Percentiles rank a stretch among this genome's conserved stretches.
phyloP scores from a whole-genome alignment of 2,888 invertebrate genomes.

The Pediacus dermestoides region DNA sequence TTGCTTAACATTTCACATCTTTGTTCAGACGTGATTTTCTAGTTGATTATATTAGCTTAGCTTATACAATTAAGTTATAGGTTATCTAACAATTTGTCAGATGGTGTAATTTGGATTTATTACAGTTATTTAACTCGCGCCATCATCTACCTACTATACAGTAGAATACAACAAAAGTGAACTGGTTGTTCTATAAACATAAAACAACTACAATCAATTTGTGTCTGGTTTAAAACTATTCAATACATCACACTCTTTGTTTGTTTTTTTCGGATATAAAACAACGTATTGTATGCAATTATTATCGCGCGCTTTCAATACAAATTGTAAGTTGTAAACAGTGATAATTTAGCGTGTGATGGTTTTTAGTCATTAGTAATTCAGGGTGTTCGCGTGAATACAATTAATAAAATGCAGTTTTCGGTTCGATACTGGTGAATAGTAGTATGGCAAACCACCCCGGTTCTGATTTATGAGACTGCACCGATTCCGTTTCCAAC shows the following conservation, averaged over 20 bases:
- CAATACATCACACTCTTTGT: too few species aligned
- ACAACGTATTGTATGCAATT: too few species aligned
- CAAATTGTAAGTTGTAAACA: too few species aligned
- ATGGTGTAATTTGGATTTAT: slow-evolving; percentile 13
- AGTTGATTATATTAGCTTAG: slow-evolving; percentile 13
- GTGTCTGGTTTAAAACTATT: too few species aligned
- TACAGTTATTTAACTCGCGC: slow-evolving; percentile 14
- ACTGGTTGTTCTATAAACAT: too few species aligned
- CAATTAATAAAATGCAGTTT: slow-evolving; percentile 45
- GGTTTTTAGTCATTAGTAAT: slow-evolving; percentile 11
- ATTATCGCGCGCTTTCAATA: too few species aligned
- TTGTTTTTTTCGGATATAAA: too few species aligned
- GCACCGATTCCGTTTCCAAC: slow-evolving; percentile 40
- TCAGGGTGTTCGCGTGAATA: slow-evolving; percentile 39
- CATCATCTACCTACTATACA: too few species aligned
- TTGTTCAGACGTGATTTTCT: slow-evolving; percentile 3
- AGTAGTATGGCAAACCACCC: too few species aligned
- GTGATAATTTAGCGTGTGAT: slow-evolving; percentile 18
- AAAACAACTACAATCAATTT: too few species aligned
- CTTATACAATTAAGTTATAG: slow-evolving; percentile 17
- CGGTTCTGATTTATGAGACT: slow-evolving; percentile 42
- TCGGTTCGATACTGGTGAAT: slow-evolving; percentile 42
- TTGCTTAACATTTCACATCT: slow-evolving; percentile 5
- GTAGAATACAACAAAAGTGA: too few species aligned
- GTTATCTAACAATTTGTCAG: slow-evolving; percentile 9